A percentile compares a stretch with the other conserved stretches of the same genome.
phyloP scores from a whole-genome alignment of 2,797 vertebrate species.

The Alca torda region DNA sequence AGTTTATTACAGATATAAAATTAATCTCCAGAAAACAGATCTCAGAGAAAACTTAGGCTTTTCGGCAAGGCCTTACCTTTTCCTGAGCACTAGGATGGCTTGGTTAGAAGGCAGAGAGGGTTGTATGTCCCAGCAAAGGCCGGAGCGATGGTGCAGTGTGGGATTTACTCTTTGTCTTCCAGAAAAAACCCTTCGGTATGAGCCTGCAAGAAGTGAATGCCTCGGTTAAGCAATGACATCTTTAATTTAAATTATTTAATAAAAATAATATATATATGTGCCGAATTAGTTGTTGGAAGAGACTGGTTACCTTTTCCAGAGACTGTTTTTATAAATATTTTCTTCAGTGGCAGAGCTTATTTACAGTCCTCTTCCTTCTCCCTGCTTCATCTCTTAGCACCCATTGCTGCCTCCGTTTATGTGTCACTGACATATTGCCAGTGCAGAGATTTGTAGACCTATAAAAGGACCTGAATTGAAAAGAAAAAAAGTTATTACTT shows the following conservation, averaged over 20 bases:
- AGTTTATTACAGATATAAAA: neutral
- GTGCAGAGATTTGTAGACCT: neutral
- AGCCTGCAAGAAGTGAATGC: neutral
- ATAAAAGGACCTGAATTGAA: neutral
- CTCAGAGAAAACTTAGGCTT: neutral
- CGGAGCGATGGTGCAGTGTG: no score
- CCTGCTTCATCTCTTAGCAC: neutral
- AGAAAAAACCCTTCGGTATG: neutral
- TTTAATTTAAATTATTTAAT: no score
- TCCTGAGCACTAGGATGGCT: fast-evolving
- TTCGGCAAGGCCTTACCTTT: neutral
- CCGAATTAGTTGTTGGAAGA: no score
- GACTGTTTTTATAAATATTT: neutral
- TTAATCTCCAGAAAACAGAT: neutral
- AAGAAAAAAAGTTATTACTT: neutral
- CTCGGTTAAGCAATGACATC: neutral
- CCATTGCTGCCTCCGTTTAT: neutral
- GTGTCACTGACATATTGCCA: neutral
- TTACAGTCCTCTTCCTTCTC: neutral
- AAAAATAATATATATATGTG: no score
- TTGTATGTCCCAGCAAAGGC: fast-evolving
- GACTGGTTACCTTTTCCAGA: neutral
- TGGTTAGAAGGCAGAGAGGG: neutral
- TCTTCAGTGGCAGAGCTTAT: neutral
- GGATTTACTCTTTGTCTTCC: neutral